A percentile compares a stretch with the other conserved stretches of the same genome.
Evolutionary conservation across 37 sponge, comb jelly and placozoan species (phyloP).

Genomic region (Bolinopsis microptera): DNA sequence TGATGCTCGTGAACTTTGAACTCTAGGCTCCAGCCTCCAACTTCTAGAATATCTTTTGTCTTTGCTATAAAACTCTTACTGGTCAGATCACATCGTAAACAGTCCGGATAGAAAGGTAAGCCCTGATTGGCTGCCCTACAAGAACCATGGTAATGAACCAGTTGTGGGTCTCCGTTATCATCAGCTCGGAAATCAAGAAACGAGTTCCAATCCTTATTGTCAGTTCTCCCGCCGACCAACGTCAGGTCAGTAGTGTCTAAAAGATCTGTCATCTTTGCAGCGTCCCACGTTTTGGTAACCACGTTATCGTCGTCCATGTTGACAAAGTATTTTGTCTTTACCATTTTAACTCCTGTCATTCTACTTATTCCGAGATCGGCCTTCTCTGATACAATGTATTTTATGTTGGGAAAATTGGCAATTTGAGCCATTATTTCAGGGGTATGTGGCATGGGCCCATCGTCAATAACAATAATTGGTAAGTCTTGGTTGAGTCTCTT

Average conservation of each 20-base stretch:
- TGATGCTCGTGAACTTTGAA: background rate
- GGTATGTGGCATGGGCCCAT: background rate
- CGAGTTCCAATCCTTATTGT: background rate
- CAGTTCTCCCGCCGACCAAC: background rate
- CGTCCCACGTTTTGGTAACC: background rate
- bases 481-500: background rate
- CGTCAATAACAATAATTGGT: slow-evolving; percentile 6
- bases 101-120: background rate
- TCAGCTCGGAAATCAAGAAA: background rate
- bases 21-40: background rate
- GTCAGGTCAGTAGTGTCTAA: background rate
- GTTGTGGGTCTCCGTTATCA: background rate
- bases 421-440: background rate
- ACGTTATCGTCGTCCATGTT: background rate
- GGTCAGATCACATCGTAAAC: slow-evolving; percentile 10
- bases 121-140: background rate
- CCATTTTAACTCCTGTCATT: background rate
- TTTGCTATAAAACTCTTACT: background rate
- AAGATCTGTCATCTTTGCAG: background rate
- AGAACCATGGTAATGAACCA: background rate
- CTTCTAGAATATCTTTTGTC: background rate
- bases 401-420: background rate
- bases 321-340: background rate
- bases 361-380: background rate
- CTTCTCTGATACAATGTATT: background rate